Evolutionary conservation across 1,140 invertebrate species (phyloP).

Genomic region (Drosophila pandora): DNA sequence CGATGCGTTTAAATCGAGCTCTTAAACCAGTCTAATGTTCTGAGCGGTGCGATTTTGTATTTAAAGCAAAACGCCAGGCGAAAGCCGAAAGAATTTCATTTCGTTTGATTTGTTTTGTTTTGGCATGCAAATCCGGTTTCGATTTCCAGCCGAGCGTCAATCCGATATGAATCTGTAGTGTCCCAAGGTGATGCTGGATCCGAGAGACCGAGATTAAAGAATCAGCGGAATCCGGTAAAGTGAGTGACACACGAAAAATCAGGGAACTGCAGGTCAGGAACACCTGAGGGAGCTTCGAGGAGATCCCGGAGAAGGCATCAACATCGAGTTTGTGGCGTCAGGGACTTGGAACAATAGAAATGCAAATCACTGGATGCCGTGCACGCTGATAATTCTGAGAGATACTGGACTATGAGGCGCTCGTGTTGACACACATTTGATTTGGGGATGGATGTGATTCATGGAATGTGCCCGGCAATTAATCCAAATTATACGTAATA

Average conservation of each 20-base stretch:
- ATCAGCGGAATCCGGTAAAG: conserved; percentile 34
- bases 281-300: conserved; percentile 25
- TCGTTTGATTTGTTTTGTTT: conserved; percentile 38
- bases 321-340: conserved; percentile 62
- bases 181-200: conserved; percentile 22
- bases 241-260: conserved; percentile 67
- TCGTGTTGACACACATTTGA: conserved; percentile 68
- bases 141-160: conserved; percentile 61
- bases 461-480: conserved; percentile 56
- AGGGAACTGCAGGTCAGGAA: conserved; percentile 43
- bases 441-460: conserved; percentile 29
- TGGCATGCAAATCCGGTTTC: conserved; percentile 66
- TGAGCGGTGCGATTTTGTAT: conserved; percentile 70
- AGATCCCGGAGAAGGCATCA: background rate
- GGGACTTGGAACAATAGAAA: conserved; percentile 52
- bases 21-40: conserved; percentile 76
- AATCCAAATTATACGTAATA: conserved; percentile 67
- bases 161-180: conserved; percentile 29
- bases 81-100: conserved; percentile 63
- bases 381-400: conserved; percentile 4
- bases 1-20: conserved; percentile 64
- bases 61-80: conserved; percentile 62
- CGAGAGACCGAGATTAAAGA: background rate
- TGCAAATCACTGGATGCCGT: conserved; percentile 45
- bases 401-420: conserved; percentile 50